Conservation (phyloP, 1,140 invertebrate genomes). For the Drosophila sucinea region DNA sequence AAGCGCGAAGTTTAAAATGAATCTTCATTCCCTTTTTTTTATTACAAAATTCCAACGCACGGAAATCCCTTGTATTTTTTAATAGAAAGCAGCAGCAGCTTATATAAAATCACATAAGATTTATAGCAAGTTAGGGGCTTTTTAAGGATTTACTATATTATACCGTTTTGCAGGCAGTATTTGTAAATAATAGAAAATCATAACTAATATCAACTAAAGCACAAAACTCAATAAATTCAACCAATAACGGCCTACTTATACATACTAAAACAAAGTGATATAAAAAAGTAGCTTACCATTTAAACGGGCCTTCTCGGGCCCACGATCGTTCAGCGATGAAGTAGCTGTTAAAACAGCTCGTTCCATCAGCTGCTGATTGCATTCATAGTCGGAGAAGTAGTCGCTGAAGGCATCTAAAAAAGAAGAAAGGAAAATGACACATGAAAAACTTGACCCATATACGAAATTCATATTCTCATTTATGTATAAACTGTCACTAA, state of each 20-base stretch:
- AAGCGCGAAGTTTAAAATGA: background rate
- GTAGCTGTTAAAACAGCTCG: slow-evolving; percentile 90
- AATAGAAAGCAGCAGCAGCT: no score
- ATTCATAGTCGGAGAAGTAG: slow-evolving; percentile 85
- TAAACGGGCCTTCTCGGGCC: slow-evolving; percentile 91
- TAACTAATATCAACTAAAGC: slow-evolving; percentile 24
- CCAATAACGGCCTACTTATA: background rate
- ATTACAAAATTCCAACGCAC: no score
- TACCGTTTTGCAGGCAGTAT: background rate
- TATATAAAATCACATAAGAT: no score
- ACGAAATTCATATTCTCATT: slow-evolving; percentile 16
- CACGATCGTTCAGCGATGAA: slow-evolving; percentile 90
- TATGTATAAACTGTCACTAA: slow-evolving; percentile 55
- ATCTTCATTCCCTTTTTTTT: background rate
- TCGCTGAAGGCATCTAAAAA: slow-evolving; percentile 76
- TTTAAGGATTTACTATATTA: background rate
- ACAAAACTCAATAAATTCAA: slow-evolving; percentile 17
- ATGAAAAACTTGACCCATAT: slow-evolving; percentile 45
- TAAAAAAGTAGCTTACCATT: slow-evolving; percentile 87
- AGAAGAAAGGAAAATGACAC: slow-evolving; percentile 21
- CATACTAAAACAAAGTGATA: background rate
- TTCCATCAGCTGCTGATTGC: slow-evolving; percentile 90
- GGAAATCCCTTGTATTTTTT: no score
- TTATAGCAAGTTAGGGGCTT: no score
- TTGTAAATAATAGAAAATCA: background rate